Percentiles rank a stretch among this genome's conserved stretches.
These are phyloP conservation scores for Microcebus griseorufus DNA, from an alignment of 2,113 vertebrate species.

Conservation along the genomic window DNA sequence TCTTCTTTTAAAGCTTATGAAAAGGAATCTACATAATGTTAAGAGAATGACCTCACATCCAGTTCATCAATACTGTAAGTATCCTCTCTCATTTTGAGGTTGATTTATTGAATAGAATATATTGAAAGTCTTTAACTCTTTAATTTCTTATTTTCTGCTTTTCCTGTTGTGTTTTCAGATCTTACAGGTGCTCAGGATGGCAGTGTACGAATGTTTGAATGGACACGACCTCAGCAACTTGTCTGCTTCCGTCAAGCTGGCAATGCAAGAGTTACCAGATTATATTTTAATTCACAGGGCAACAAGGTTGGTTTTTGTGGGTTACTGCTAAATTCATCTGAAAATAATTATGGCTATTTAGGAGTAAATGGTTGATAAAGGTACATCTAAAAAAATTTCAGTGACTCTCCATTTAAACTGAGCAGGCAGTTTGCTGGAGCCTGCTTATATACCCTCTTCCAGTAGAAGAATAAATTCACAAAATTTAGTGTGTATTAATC, in stretches of 20 bases:
- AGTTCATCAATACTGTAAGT: constrained; percentile 98
- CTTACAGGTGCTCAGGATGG: constrained; percentile 98
- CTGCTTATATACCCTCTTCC: background rate
- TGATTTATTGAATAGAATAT: background rate
- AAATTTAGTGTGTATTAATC: background rate
- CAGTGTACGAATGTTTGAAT: constrained; percentile 98
- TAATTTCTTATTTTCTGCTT: background rate
- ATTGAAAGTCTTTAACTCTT: background rate
- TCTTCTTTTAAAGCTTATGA: constrained; percentile 92
- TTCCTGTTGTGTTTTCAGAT: constrained; percentile 84
- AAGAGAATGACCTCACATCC: constrained; percentile 99
- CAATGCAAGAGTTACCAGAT: constrained; percentile 95
- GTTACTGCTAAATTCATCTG: background rate
- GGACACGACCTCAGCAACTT: constrained; percentile 96
- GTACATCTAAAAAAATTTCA: background rate
- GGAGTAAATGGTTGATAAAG: background rate
- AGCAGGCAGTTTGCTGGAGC: background rate
- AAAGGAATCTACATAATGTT: constrained; percentile 97
- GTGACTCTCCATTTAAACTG: background rate
- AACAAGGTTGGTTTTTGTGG: constrained; percentile 89
- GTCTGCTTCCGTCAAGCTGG: constrained; percentile 97
- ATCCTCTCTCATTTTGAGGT: background rate
- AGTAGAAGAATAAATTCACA: background rate
- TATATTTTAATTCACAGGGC: constrained; percentile 98
- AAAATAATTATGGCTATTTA: background rate